A percentile compares a stretch with the other conserved stretches of the same genome.
These are phyloP conservation scores for Drosophila funebris DNA, from an alignment of 1,140 invertebrate species.

Conservation along the genomic window DNA sequence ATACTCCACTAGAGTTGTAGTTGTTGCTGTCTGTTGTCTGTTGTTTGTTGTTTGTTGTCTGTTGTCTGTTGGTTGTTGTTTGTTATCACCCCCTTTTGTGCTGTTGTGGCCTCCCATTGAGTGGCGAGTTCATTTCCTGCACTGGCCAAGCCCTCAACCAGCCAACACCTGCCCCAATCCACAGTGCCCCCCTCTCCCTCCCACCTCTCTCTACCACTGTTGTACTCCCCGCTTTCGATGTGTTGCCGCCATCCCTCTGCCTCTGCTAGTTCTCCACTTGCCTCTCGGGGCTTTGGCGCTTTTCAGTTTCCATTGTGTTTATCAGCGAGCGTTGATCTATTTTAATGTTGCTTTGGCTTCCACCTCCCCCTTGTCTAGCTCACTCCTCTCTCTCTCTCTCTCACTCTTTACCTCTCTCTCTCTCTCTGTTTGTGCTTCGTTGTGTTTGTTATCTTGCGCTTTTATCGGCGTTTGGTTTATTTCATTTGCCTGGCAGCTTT, in stretches of 20 bases:
- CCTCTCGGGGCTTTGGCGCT: constrained; percentile 51
- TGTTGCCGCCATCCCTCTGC: too few species aligned
- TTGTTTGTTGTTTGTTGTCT: constrained; percentile 7
- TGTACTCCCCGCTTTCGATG: not conserved
- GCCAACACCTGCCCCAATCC: constrained; percentile 15
- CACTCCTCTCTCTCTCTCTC: not conserved
- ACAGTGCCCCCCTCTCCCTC: not conserved
- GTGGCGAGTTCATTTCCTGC: constrained; percentile 44
- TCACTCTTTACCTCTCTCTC: not conserved
- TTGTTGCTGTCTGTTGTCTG: constrained; percentile 12
- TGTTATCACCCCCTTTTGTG: too few species aligned
- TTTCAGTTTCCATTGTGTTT: constrained; percentile 61
- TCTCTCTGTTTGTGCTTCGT: not conserved
- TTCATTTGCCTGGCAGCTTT: constrained; percentile 75
- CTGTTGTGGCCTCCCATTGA: too few species aligned
- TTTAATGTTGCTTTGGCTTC: constrained; percentile 66
- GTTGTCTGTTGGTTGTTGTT: too few species aligned
- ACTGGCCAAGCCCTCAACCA: not conserved
- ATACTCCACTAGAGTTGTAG: not conserved
- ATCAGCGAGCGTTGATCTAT: constrained; percentile 70
- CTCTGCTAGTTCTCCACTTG: constrained; percentile 8
- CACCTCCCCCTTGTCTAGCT: not conserved
- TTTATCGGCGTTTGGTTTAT: constrained; percentile 76
- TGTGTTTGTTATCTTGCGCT: constrained; percentile 28
- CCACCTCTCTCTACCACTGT: constrained; percentile 6